Evolutionary conservation across 2,113 vertebrate genomes (phyloP).

Genomic region (Tringa solitaria): DNA sequence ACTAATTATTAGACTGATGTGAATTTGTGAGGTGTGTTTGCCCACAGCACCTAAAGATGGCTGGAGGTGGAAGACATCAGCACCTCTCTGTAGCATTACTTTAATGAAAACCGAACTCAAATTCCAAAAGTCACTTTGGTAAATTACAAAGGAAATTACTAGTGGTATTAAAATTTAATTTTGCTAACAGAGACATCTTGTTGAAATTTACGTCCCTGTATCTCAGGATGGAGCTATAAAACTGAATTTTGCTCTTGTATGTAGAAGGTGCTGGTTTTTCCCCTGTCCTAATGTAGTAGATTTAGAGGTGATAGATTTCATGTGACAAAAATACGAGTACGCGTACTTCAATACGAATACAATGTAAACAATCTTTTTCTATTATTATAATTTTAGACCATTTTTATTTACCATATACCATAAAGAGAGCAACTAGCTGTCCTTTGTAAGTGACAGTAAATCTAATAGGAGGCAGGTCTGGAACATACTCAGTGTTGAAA

Average conservation of each 20-base stretch:
- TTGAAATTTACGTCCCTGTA: not conserved
- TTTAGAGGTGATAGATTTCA: not conserved
- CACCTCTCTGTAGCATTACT: not conserved
- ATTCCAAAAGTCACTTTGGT: not conserved
- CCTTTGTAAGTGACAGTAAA: not conserved
- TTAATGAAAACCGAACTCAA: not conserved
- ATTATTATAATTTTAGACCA: not conserved
- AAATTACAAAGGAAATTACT: not conserved
- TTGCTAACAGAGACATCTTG: not conserved
- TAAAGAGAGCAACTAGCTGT: not conserved
- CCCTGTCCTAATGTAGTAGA: not conserved
- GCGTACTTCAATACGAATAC: not conserved
- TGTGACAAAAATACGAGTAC: not conserved
- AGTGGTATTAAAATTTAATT: not conserved
- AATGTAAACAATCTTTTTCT: not conserved
- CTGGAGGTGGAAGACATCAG: not conserved
- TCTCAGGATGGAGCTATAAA: not conserved
- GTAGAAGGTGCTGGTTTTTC: not conserved
- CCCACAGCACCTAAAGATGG: not conserved
- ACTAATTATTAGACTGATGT: not conserved
- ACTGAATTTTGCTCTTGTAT: not conserved
- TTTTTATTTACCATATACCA: not conserved
- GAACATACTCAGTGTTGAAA: not conserved
- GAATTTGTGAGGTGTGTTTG: not conserved
- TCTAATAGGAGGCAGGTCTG: not conserved